Evolutionary conservation across 2,113 vertebrate species (phyloP).

Genomic region (Triplophysa rosa): DNA sequence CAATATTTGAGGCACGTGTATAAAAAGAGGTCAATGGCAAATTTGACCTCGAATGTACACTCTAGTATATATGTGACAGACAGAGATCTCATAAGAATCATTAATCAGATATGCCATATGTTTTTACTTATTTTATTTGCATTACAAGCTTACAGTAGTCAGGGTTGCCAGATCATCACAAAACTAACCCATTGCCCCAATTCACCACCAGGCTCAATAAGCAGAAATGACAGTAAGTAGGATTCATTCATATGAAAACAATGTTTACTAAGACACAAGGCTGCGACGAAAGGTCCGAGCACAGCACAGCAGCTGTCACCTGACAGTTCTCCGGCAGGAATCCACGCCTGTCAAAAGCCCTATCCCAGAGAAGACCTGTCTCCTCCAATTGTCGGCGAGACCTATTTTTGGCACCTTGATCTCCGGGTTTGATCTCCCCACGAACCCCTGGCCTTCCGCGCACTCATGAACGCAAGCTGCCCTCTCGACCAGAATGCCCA

Average conservation of each 20-base stretch:
- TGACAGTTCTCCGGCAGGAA: constrained; percentile 37
- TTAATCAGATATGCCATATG: too few relatives aligned
- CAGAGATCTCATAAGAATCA: too few relatives aligned
- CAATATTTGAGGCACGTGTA: too few relatives aligned
- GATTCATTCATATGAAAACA: not conserved
- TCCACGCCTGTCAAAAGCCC: constrained; percentile 50
- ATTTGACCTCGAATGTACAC: too few relatives aligned
- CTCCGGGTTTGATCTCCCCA: constrained; percentile 33
- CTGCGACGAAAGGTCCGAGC: constrained; percentile 25
- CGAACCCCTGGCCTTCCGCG: constrained; percentile 42
- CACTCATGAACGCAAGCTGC: constrained; percentile 50
- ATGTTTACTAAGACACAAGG: constrained; percentile 31
- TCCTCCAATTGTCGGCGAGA: constrained; percentile 49
- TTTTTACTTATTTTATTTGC: too few relatives aligned
- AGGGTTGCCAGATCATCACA: too few relatives aligned
- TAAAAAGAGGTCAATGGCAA: too few relatives aligned
- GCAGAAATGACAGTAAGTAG: not conserved
- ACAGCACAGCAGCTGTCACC: constrained; percentile 45
- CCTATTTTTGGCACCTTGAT: constrained; percentile 51
- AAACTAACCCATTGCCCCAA: too few relatives aligned
- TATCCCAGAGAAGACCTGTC: constrained; percentile 40
- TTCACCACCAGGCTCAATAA: not conserved
- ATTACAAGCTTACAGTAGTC: too few relatives aligned
- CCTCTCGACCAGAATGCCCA: constrained; percentile 61
- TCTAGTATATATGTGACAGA: too few relatives aligned